phyloP scores from a whole-genome alignment of 1,140 invertebrate genomes.

The Leptinotarsa lineolata region DNA sequence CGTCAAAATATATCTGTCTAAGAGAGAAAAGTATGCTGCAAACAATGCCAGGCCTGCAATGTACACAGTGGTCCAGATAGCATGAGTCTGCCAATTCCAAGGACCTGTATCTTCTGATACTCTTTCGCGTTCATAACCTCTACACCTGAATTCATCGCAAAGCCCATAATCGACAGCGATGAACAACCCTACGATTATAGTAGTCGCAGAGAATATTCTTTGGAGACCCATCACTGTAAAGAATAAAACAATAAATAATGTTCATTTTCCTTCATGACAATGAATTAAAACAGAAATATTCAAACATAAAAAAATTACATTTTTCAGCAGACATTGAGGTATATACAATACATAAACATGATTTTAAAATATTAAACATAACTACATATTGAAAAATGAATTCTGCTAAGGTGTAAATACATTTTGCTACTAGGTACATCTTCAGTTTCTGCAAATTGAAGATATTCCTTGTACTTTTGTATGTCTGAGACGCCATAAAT shows the following conservation, averaged over 20 bases:
- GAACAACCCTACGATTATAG: slow-evolving; percentile 64
- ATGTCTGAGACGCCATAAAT: too few species aligned
- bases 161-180: slow-evolving; percentile 67
- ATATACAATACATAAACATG: too few species aligned
- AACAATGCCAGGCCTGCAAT: slow-evolving; percentile 60
- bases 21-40: slow-evolving; percentile 60
- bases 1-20: slow-evolving; percentile 52
- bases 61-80: slow-evolving; percentile 63
- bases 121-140: slow-evolving; percentile 57
- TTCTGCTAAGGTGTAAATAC: too few species aligned
- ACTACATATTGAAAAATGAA: too few species aligned
- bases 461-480: too few species aligned
- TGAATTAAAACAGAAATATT: too few species aligned
- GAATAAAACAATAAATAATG: not conserved
- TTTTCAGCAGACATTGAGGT: too few species aligned
- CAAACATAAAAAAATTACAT: too few species aligned
- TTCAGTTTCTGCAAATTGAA: too few species aligned
- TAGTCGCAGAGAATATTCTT: slow-evolving; percentile 63
- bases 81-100: slow-evolving; percentile 59
- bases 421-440: too few species aligned
- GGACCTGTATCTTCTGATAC: slow-evolving; percentile 56
- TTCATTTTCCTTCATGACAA: too few species aligned
- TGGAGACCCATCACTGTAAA: slow-evolving; percentile 64
- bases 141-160: slow-evolving; percentile 66
- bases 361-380: too few species aligned